Conservation (phyloP, 2,113 vertebrate species). For the Gila orcuttii region DNA sequence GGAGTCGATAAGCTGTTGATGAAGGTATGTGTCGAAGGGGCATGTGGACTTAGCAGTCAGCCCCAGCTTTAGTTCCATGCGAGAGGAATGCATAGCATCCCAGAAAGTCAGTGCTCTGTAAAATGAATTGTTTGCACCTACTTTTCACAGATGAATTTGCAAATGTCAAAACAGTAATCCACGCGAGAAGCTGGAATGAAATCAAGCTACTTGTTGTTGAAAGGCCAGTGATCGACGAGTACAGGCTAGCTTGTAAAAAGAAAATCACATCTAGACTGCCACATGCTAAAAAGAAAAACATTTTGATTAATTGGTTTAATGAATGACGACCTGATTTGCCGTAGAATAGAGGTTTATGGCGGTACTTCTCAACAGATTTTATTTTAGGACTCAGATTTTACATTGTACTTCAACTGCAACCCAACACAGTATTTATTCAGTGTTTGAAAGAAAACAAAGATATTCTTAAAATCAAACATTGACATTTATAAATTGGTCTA, state of each 20-base stretch:
- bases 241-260: neutral
- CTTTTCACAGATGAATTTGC: conserved; percentile 17
- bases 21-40: conserved; percentile 18
- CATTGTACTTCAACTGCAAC: neutral
- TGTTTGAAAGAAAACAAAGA: neutral
- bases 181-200: neutral
- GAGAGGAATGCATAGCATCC: neutral
- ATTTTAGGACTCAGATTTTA: neutral
- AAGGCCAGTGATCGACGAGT: neutral
- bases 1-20: neutral
- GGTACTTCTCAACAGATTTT: neutral
- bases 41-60: conserved; percentile 8
- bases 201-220: neutral
- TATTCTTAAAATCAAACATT: neutral
- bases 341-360: neutral
- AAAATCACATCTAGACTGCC: neutral
- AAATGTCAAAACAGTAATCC: conserved; percentile 13
- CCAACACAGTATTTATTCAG: neutral
- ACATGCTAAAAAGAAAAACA: neutral
- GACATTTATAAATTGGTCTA: neutral
- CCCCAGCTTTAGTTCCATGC: conserved; percentile 18
- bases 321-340: neutral
- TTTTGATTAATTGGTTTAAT: neutral
- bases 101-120: neutral
- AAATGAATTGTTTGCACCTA: conserved; percentile 3